Percentiles rank a stretch among this genome's conserved stretches.
These are phyloP conservation scores for Brachyrhaphis roseni DNA, from an alignment of 2,797 vertebrate species.

Conservation along the genomic window DNA sequence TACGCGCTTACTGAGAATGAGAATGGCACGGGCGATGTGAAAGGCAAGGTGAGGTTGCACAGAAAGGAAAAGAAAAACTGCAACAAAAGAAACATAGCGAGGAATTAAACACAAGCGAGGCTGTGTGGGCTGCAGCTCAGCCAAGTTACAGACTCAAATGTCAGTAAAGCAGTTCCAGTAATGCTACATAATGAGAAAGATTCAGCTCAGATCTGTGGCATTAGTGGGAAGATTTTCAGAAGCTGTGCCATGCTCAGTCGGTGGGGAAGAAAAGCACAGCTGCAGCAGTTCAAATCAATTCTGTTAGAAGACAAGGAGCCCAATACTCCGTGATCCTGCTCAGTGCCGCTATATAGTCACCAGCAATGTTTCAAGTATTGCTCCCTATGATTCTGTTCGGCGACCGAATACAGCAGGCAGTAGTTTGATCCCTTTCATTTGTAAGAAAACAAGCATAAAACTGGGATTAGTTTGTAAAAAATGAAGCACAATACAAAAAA, in stretches of 20 bases:
- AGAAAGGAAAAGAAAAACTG: not conserved
- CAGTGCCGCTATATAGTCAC: not conserved
- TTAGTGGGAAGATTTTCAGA: constrained; percentile 30
- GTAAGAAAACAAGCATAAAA: not conserved
- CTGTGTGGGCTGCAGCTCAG: constrained; percentile 32
- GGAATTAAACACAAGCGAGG: constrained; percentile 30
- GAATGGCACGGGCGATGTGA: not conserved
- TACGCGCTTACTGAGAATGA: constrained; percentile 3
- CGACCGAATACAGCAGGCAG: not conserved
- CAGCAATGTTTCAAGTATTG: not conserved
- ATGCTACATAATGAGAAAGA: constrained; percentile 40
- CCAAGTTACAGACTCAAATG: constrained; percentile 28
- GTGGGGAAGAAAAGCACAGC: constrained; percentile 6
- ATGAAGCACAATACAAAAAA: not conserved
- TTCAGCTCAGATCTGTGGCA: constrained; percentile 25
- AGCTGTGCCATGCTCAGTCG: constrained; percentile 7
- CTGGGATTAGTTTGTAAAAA: not conserved
- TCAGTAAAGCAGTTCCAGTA: constrained; percentile 26
- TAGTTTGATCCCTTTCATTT: not conserved
- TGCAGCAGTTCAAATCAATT: constrained; percentile 10
- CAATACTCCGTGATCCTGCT: not conserved
- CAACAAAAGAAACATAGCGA: constrained; percentile 9
- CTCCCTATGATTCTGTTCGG: not conserved
- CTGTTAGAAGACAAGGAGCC: not conserved
- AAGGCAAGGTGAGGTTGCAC: constrained; percentile 5